Evolutionary conservation across 2,113 vertebrate species (phyloP).

Genomic region (Alosa alosa): DNA sequence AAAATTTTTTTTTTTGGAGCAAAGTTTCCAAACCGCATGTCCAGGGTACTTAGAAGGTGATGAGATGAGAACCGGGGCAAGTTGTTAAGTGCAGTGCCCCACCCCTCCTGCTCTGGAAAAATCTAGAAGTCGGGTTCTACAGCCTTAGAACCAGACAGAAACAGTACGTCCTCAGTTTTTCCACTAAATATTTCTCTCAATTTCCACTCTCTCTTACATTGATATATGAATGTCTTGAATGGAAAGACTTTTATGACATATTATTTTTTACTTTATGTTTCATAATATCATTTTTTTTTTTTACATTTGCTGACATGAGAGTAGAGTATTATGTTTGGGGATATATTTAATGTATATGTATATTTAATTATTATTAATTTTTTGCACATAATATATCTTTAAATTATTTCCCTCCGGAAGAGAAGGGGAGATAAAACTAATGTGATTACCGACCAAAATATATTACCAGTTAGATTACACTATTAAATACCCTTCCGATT

Average conservation of each 20-base stretch:
- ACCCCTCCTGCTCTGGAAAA: neutral
- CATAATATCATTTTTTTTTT: constrained; percentile 23
- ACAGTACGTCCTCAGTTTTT: constrained; percentile 9
- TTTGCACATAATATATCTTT: constrained; percentile 10
- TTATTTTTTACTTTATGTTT: constrained; percentile 23
- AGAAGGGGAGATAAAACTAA: constrained; percentile 2
- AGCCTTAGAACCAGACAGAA: neutral
- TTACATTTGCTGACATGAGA: neutral
- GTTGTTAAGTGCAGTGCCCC: neutral
- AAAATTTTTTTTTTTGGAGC: neutral
- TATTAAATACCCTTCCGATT: neutral
- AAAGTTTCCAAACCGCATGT: neutral
- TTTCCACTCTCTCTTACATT: neutral
- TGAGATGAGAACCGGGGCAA: neutral
- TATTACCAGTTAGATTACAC: neutral
- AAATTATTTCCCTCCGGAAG: neutral
- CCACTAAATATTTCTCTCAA: neutral
- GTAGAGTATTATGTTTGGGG: constrained; percentile 6
- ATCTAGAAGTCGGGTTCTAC: neutral
- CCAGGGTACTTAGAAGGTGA: neutral
- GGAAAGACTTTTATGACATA: constrained; percentile 35
- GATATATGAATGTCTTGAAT: neutral
- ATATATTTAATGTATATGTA: constrained; percentile 11
- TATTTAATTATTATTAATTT: constrained; percentile 12
- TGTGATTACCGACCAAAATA: constrained; percentile 5